These are phyloP conservation scores for Craseonycteris thonglongyai DNA, from an alignment of 2,113 vertebrate species.

Conservation along the genomic window DNA sequence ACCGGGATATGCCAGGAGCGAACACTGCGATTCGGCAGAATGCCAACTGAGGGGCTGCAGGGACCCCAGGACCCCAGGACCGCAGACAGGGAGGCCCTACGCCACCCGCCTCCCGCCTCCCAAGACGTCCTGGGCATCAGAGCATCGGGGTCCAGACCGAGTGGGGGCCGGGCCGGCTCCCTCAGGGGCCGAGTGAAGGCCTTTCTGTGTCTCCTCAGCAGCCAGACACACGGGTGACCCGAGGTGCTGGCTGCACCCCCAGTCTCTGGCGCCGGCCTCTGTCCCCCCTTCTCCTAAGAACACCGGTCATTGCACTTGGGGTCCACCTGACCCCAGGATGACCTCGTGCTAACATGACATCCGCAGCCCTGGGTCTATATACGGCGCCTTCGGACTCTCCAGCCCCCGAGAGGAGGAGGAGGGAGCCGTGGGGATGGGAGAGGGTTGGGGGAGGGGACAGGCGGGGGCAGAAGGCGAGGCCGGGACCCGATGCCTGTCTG, in stretches of 20 bases:
- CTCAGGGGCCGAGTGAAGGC: neutral
- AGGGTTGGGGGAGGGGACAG: too few relatives aligned
- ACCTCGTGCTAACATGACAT: neutral
- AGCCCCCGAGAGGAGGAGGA: neutral
- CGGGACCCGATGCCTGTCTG: neutral
- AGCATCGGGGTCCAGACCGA: neutral
- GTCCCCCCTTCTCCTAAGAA: too few relatives aligned
- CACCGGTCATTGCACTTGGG: neutral
- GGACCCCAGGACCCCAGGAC: neutral
- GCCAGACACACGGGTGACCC: rapidly evolving
- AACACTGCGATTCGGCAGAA: neutral
- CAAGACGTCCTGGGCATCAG: rapidly evolving
- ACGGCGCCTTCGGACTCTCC: neutral
- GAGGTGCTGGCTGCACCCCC: neutral
- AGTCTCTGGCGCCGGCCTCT: too few relatives aligned
- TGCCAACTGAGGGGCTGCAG: neutral
- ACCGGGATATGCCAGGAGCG: too few relatives aligned
- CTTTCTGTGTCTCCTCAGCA: neutral
- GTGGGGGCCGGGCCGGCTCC: neutral
- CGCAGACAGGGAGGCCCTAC: neutral
- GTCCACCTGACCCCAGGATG: neutral
- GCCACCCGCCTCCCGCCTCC: neutral
- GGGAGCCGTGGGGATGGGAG: neutral
- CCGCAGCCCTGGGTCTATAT: neutral
- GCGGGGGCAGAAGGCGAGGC: neutral